Conservation (phyloP, 53 echinoderm and acorn worm genomes). For the Antedon mediterranea region DNA sequence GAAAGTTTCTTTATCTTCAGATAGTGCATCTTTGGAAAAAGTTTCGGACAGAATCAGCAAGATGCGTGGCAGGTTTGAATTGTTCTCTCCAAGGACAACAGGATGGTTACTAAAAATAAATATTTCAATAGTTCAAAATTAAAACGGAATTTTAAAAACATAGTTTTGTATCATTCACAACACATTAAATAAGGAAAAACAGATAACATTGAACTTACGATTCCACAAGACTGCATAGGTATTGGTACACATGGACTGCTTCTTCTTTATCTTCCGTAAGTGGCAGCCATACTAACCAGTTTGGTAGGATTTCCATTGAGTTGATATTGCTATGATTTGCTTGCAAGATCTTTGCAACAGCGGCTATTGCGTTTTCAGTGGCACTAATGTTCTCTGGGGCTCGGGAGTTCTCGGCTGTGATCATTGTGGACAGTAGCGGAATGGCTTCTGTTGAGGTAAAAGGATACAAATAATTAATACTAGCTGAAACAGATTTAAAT, state of each 20-base stretch:
- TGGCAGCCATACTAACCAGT: constrained; percentile 93
- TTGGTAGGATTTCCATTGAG: constrained; percentile 52
- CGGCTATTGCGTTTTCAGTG: constrained; percentile 93
- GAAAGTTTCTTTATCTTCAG: constrained; percentile 53
- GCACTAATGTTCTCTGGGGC: constrained; percentile 67
- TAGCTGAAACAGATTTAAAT: no score
- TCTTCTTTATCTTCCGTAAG: constrained; percentile 86
- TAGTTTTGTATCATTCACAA: no score
- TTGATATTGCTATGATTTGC: constrained; percentile 55
- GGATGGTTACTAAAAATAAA: constrained; percentile 49
- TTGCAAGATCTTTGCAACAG: constrained; percentile 81
- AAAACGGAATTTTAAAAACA: no score
- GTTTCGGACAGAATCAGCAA: constrained; percentile 63
- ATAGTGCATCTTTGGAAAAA: constrained; percentile 51
- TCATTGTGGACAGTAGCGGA: constrained; percentile 37
- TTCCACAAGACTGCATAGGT: constrained; percentile 77
- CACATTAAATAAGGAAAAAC: no score
- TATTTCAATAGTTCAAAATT: background rate
- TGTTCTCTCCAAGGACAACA: constrained; percentile 54
- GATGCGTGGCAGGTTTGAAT: constrained; percentile 65
- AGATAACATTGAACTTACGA: constrained; percentile 53
- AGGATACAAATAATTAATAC: no score
- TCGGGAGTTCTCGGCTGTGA: constrained; percentile 48
- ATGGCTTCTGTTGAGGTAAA: constrained; percentile 50
- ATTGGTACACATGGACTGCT: constrained; percentile 65